These are phyloP conservation scores for Fistularia commersonii DNA, from an alignment of 2,797 vertebrate genomes.

Conservation along the genomic window DNA sequence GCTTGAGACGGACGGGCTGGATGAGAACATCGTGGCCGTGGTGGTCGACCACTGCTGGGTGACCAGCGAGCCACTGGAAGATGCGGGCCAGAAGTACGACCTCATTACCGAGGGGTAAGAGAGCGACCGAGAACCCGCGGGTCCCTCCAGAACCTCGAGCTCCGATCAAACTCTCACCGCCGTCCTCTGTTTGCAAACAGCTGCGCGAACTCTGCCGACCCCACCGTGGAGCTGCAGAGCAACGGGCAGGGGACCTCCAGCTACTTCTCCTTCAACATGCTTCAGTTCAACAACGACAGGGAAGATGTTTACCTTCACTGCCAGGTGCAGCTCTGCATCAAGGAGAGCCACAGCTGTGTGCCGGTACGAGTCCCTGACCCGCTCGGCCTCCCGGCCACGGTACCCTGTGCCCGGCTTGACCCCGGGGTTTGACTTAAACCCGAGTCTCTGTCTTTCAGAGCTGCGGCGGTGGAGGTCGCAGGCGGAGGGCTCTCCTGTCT, in stretches of 20 bases:
- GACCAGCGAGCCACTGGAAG: slow-evolving; percentile 21
- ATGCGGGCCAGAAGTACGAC: slow-evolving; percentile 27
- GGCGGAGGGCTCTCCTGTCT: too few relatives aligned
- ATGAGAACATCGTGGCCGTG: slow-evolving; percentile 6
- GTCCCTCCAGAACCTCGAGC: not conserved
- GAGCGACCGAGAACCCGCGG: not conserved
- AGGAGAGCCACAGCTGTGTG: slow-evolving; percentile 1
- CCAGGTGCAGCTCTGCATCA: slow-evolving; percentile 31
- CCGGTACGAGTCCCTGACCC: too few relatives aligned
- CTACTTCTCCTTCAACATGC: slow-evolving; percentile 32
- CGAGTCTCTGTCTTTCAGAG: too few relatives aligned
- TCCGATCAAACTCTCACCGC: too few relatives aligned
- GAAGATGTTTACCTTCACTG: slow-evolving; percentile 38
- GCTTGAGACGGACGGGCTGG: slow-evolving; percentile 20
- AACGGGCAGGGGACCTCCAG: slow-evolving; percentile 38
- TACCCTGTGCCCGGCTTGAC: too few relatives aligned
- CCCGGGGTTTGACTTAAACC: too few relatives aligned
- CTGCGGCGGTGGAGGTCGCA: too few relatives aligned
- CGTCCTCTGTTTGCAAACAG: slow-evolving; percentile 25
- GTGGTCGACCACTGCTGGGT: slow-evolving; percentile 50
- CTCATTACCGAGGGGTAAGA: slow-evolving; percentile 41
- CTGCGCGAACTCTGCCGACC: slow-evolving; percentile 37
- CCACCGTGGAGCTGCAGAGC: slow-evolving; percentile 8
- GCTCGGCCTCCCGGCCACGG: too few relatives aligned
- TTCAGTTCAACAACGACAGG: slow-evolving; percentile 28